Base-by-base conservation (phyloP, 2,888 invertebrate species). In the Himalopsyche tibetana region DNA sequence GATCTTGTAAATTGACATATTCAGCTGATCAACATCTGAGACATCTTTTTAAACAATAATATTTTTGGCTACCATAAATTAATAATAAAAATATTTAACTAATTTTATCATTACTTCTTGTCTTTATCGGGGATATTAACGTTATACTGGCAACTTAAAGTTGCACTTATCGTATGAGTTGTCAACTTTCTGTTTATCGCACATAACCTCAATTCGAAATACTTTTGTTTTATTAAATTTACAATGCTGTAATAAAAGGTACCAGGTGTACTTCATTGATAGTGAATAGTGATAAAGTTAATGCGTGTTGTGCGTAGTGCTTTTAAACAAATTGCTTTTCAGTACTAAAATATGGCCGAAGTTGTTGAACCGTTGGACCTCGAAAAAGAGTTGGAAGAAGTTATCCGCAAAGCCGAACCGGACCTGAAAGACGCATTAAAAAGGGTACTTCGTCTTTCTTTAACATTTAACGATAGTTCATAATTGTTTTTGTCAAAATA, bases 391-490 rank as follows among this genome's bases (percentile, higher is more conserved):
- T 91, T 94, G 88, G 92, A 92, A 87, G 91, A 93, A 85, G 91
- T 93, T 85, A 89, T 94, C 87, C 91, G 92, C 19, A 92, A 92
- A 90, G 92, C 94, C 42, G 93, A 94, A 89, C 94, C 94, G 4
- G 92, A 93, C 89, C 91, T 94, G 87, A 94, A 94, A 91, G 94
- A 94, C 90, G 93, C 94, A 91, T 92, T 94, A 89, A 94, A 93
- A 91, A 91, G 94, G 91, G 94, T 94, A 92, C 93, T 91, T 92
- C 74, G 15, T 51, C 15, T 81, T 81, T 17, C 12, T 81, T 19
- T 19, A 63, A 63, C 19, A 19, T 19, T 63, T 4, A 51, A 8
- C 51, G 12, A 51, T 51, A 51, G 19, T 63, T 56, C 5, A 63
- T 19, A 55, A 51, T 8, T 63, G 19, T 19, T 63, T 63, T 63